phyloP scores from a whole-genome alignment of 2,113 vertebrate genomes.

The Morone saxatilis region DNA sequence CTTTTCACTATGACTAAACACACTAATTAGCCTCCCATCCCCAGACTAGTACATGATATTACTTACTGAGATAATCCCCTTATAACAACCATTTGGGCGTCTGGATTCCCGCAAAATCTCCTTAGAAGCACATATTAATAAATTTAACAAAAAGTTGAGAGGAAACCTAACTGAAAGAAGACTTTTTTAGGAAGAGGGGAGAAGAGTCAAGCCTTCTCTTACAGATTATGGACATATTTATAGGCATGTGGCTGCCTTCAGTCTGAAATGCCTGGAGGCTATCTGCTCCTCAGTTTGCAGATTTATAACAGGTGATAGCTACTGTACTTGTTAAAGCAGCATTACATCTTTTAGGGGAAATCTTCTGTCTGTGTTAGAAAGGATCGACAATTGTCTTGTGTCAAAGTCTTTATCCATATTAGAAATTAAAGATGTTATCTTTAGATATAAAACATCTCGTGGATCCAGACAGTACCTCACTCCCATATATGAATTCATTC shows the following conservation, averaged over 20 bases:
- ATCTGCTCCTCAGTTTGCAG: background rate
- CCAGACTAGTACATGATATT: background rate
- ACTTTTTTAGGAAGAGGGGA: background rate
- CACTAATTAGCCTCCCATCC: slow-evolving; percentile 9
- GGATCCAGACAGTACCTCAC: background rate
- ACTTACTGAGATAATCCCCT: background rate
- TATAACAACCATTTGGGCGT: slow-evolving; percentile 7
- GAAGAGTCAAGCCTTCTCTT: background rate
- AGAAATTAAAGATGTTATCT: background rate
- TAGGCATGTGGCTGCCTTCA: slow-evolving; percentile 2
- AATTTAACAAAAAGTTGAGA: background rate
- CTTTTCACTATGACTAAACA: background rate
- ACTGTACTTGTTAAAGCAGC: background rate
- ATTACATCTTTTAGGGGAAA: background rate
- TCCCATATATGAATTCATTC: background rate
- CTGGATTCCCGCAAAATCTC: background rate
- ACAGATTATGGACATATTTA: slow-evolving; percentile 23
- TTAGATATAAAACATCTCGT: background rate
- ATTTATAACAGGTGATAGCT: slow-evolving; percentile 8
- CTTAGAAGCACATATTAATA: background rate
- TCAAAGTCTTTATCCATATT: background rate
- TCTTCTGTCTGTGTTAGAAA: background rate
- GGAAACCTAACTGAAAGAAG: background rate
- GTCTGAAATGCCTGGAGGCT: slow-evolving; percentile 1
- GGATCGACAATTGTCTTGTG: too few species aligned